phyloP scores from a whole-genome alignment of 2,113 vertebrate species.

The Paramormyrops kingsleyae region DNA sequence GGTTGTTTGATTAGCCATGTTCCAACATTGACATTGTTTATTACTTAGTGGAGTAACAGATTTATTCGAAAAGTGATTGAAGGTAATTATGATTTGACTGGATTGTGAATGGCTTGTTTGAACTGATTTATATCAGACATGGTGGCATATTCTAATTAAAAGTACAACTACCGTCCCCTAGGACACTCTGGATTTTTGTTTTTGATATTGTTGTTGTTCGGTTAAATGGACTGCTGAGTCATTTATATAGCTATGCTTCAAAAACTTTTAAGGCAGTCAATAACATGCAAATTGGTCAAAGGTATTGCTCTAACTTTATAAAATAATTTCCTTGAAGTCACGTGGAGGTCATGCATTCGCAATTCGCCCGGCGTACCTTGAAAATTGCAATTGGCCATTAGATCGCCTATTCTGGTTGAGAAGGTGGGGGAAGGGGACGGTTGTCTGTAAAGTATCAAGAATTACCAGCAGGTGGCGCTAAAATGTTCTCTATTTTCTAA shows the following conservation, averaged over 20 bases:
- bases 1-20: not conserved
- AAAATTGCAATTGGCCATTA: not conserved
- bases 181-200: not conserved
- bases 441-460: conserved; percentile 52
- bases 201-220: not conserved
- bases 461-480: conserved; percentile 83
- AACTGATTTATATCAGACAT: not conserved
- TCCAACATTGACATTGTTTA: not conserved
- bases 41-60: not conserved
- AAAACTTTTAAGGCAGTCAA: not conserved
- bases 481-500: conserved; percentile 58
- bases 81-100: not conserved
- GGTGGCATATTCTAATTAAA: not conserved
- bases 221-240: not conserved
- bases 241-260: not conserved
- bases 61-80: not conserved
- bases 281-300: not conserved
- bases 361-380: not conserved
- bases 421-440: conserved; percentile 15
- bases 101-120: not conserved
- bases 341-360: not conserved
- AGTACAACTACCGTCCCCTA: not conserved
- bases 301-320: not conserved
- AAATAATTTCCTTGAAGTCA: conserved; percentile 1
- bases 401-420: not conserved